Base-by-base conservation (phyloP, 2,888 invertebrate genomes). In the Carpatolechia fugitivella region DNA sequence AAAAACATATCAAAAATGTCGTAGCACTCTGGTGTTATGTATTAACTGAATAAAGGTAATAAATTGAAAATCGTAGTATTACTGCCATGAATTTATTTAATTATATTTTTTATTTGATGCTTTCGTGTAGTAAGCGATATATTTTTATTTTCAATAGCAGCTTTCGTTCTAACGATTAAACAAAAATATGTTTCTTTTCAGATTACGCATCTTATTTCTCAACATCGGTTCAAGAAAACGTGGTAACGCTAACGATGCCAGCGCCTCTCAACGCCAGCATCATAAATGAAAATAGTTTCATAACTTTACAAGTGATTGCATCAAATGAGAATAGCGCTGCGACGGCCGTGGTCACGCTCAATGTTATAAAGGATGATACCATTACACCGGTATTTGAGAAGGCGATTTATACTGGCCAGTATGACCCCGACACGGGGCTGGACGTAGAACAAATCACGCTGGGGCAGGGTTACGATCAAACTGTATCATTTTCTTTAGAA, bases 281-380 rank as follows among this genome's bases (percentile, higher is more conserved):
- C 41, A 71, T 85, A 58, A 62, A 68, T 46, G 63, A 69, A 18
- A 84, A 85, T 56, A 78, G 58, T 44, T 70, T 77, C 38, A 68
- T 86, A 36, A 68, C 66, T 41, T 60, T 85, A 18, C 67, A 76
- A 69, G 62, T 86, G 1, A 57, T 65, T 0, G 85, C 78, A 10
- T 66, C 67, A 14, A 73, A 67, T 38, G 66, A 59, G 10, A 60
- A 60, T 38, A 80, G 72, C 58, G 57, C 63, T 2, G 68, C 79
- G 6, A 66, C 64, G 1, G 61, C 80, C 33, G 61, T 80, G 52
- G 74, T 83, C 18, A 72, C 70, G n/a, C 65, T 86, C 24, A 78
- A 80, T 41, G 78, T 86, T 47, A 65, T 85, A 52, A 83, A 83
- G 57, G 74, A 85, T 14, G 86, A 86, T 53, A 68, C 62, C 14